Evolutionary conservation across 2,113 vertebrate species (phyloP).

Genomic region (Chamaea fasciata): DNA sequence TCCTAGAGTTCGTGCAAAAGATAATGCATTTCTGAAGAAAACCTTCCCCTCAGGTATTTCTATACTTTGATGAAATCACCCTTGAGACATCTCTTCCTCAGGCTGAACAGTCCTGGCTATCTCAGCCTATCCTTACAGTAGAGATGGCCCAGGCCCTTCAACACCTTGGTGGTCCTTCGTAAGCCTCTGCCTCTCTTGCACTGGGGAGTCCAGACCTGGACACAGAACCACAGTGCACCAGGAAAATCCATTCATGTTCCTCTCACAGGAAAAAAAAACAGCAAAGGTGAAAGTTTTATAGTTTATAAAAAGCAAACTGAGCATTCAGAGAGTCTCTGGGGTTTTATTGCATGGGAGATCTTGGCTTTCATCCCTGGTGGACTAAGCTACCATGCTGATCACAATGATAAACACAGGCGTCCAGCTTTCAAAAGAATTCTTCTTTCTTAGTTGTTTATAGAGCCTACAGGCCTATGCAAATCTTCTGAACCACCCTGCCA

Average conservation of each 20-base stretch:
- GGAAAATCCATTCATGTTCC: neutral
- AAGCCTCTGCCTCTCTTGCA: neutral
- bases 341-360: fast-evolving
- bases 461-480: neutral
- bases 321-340: neutral
- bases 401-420: neutral
- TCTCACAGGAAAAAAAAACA: neutral
- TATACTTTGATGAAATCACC: too few species aligned
- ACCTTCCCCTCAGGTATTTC: neutral
- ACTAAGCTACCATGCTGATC: neutral
- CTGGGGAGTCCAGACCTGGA: neutral
- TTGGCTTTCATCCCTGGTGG: neutral
- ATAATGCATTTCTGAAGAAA: neutral
- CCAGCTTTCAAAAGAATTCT: neutral
- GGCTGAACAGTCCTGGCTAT: neutral
- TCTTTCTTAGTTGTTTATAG: neutral
- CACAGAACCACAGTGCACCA: neutral
- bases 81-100: neutral
- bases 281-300: neutral
- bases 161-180: neutral
- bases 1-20: neutral
- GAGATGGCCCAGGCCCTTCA: neutral
- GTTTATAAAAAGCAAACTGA: neutral
- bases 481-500: neutral
- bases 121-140: neutral